Percentiles rank a stretch among this genome's conserved stretches.
Evolutionary conservation across 2,113 vertebrate species (phyloP).

Genomic region (Epinephelus lanceolatus): DNA sequence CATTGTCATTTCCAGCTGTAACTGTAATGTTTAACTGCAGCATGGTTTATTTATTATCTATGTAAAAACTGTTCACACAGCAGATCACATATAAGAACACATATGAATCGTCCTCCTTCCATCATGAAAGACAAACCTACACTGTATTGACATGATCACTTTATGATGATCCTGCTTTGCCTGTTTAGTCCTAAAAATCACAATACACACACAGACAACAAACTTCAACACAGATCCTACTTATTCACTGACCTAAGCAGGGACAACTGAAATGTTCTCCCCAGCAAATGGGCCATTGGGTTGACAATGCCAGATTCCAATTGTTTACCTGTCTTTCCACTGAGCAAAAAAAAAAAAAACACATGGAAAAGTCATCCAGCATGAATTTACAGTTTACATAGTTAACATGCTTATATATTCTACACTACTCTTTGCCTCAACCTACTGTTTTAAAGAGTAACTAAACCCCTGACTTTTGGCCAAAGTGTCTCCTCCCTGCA

Average conservation of each 20-base stretch:
- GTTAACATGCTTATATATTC: not conserved
- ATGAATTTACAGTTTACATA: not conserved
- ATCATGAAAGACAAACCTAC: not conserved
- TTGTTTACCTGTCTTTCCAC: conserved; percentile 67
- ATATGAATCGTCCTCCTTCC: not conserved
- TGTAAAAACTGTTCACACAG: too few relatives aligned
- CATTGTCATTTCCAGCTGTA: too few relatives aligned
- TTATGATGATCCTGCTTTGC: not conserved
- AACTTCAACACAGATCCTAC: conserved; percentile 52
- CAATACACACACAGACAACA: conserved; percentile 36
- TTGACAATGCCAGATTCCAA: conserved; percentile 65
- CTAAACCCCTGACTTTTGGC: too few relatives aligned
- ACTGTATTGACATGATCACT: not conserved
- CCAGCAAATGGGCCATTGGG: conserved; percentile 63
- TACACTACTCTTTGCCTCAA: conserved; percentile 36
- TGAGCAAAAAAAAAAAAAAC: conserved; percentile 54
- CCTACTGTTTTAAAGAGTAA: not conserved
- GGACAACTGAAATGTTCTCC: conserved; percentile 67
- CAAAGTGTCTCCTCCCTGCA: too few relatives aligned
- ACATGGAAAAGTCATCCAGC: conserved; percentile 55
- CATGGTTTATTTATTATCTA: too few relatives aligned
- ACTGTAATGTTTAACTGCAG: too few relatives aligned
- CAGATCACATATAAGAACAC: not conserved
- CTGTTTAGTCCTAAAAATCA: conserved; percentile 8
- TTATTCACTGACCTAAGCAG: conserved; percentile 75